Evolutionary conservation across 2,113 vertebrate genomes (phyloP).

Genomic region (Centropristis striata): DNA sequence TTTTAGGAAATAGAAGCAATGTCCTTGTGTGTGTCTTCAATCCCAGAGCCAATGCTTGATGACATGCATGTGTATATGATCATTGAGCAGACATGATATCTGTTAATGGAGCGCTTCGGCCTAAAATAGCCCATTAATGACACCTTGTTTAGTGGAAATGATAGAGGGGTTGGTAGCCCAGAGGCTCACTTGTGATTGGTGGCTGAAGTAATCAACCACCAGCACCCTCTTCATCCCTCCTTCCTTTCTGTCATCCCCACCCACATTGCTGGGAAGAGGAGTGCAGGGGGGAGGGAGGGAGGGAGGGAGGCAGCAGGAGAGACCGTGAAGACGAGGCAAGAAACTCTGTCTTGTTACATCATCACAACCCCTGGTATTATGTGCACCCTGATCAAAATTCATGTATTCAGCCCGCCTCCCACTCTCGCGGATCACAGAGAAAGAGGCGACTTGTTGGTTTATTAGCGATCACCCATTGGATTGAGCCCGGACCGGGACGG

Average conservation of each 20-base stretch:
- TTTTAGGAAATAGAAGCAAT: slow-evolving; percentile 22
- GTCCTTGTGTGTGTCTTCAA: background rate
- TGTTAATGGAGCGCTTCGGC: slow-evolving; percentile 53
- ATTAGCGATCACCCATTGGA: slow-evolving; percentile 55
- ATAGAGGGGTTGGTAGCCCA: background rate
- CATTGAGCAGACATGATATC: slow-evolving; percentile 7
- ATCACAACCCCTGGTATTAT: slow-evolving; percentile 51
- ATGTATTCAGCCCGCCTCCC: slow-evolving; percentile 74
- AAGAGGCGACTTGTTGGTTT: slow-evolving; percentile 52
- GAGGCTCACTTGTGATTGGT: slow-evolving; percentile 5
- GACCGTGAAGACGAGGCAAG: slow-evolving; percentile 37
- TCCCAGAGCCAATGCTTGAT: no score
- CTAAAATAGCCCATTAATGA: slow-evolving; percentile 68
- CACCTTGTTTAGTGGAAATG: slow-evolving; percentile 54
- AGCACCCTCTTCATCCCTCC: background rate
- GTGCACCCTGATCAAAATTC: slow-evolving; percentile 70
- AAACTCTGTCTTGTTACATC: slow-evolving; percentile 71
- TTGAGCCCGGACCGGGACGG: slow-evolving; percentile 16
- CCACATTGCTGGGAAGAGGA: slow-evolving; percentile 36
- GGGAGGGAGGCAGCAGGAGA: slow-evolving; percentile 9
- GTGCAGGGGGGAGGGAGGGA: background rate
- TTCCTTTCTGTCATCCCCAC: slow-evolving; percentile 40
- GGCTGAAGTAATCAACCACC: slow-evolving; percentile 16
- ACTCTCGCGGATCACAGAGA: slow-evolving; percentile 44
- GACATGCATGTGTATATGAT: slow-evolving; percentile 17